Percentiles rank a stretch among this genome's conserved stretches.
Evolutionary conservation across 2,888 invertebrate genomes (phyloP).

Genomic region (Euproctis similis): DNA sequence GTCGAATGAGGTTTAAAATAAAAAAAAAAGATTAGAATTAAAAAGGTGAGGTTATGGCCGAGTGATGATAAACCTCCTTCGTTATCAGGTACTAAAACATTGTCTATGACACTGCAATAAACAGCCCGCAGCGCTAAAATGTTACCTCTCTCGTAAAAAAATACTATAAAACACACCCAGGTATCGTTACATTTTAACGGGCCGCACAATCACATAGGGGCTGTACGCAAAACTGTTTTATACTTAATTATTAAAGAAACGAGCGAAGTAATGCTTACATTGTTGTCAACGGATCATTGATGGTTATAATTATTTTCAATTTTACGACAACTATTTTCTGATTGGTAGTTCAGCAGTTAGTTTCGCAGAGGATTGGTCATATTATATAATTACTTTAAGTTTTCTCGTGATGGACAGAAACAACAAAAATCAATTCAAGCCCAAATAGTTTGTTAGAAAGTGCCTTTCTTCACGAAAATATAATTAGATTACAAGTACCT

Average conservation of each 20-base stretch:
- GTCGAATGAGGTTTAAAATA: constrained; percentile 19
- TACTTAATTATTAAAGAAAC: constrained; percentile 42
- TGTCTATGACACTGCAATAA: constrained; percentile 67
- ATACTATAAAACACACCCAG: constrained; percentile 64
- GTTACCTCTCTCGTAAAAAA: constrained; percentile 66
- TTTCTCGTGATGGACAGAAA: no score
- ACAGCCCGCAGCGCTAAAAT: constrained; percentile 74
- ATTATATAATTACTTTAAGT: no score
- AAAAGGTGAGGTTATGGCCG: constrained; percentile 22
- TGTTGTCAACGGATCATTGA: constrained; percentile 9
- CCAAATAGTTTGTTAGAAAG: no score
- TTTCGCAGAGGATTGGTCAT: no score
- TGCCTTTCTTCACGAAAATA: no score
- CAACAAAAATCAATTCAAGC: no score
- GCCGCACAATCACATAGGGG: constrained; percentile 68
- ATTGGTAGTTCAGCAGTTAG: no score
- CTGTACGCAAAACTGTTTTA: constrained; percentile 42
- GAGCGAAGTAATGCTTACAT: constrained; percentile 35
- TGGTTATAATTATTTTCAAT: no score
- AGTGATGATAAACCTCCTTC: constrained; percentile 45
- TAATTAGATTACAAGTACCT: no score
- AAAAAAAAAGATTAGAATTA: constrained; percentile 29
- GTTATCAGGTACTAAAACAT: constrained; percentile 70
- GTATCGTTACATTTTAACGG: constrained; percentile 70
- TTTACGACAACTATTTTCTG: no score